Percentiles rank a stretch among this genome's conserved stretches.
Evolutionary conservation across 1,140 invertebrate genomes (phyloP).

Genomic region (Pseudachorutes palmiensis): DNA sequence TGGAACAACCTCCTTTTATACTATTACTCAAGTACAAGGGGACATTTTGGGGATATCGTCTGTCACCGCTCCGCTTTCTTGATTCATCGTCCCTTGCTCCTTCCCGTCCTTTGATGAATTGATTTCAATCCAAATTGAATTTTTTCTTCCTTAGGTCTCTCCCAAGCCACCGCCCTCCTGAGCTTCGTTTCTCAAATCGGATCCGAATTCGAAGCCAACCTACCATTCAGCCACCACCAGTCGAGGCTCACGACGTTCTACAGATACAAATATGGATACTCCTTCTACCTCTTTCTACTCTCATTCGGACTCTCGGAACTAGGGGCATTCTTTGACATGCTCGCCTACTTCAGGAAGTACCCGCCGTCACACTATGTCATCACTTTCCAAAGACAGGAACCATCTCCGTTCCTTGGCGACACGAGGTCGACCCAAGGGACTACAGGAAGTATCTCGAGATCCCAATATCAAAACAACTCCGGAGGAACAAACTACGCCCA

Average conservation of each 20-base stretch:
- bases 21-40: too few relatives aligned
- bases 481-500: background rate
- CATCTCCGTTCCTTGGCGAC: conserved; percentile 22
- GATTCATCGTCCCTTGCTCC: too few relatives aligned
- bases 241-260: conserved; percentile 33
- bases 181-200: conserved; percentile 38
- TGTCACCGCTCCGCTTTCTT: too few relatives aligned
- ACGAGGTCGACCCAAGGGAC: background rate
- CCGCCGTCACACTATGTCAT: conserved; percentile 38
- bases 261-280: conserved; percentile 37
- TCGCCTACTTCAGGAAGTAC: conserved; percentile 38
- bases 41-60: too few relatives aligned
- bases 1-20: too few relatives aligned
- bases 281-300: conserved; percentile 37
- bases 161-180: conserved; percentile 37
- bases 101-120: too few relatives aligned
- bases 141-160: conserved; percentile 32
- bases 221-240: conserved; percentile 32
- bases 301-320: conserved; percentile 36
- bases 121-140: background rate
- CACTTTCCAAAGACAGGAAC: conserved; percentile 37
- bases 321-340: conserved; percentile 37
- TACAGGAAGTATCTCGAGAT: too few relatives aligned
- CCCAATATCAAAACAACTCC: conserved; percentile 12
- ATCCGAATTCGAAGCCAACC: conserved; percentile 37